Conservation (phyloP, 2,888 invertebrate species). For the Parelbella ahira region DNA sequence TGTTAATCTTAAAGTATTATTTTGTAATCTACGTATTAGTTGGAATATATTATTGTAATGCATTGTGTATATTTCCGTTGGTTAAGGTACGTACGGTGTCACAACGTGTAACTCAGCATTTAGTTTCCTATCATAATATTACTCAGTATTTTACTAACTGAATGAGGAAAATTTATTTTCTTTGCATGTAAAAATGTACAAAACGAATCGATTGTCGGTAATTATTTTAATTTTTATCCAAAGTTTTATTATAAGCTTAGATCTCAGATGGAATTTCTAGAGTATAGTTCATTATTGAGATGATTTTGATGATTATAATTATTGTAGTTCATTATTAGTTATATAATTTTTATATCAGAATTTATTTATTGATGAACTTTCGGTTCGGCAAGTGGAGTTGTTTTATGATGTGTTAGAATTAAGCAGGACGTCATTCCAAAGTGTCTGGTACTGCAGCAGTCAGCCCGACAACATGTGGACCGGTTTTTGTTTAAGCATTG, state of each 20-base stretch:
- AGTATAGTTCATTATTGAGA: conserved; percentile 40
- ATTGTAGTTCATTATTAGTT: conserved; percentile 50
- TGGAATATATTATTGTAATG: conserved; percentile 32
- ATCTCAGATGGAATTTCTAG: conserved; percentile 74
- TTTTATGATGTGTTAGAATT: conserved; percentile 49
- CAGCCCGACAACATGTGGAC: conserved; percentile 51
- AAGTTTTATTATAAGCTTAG: conserved; percentile 78
- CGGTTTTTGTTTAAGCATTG: conserved; percentile 73
- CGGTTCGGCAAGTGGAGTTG: conserved; percentile 58
- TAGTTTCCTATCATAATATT: conserved; percentile 41
- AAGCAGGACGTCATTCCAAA: conserved; percentile 76
- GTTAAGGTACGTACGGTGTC: conserved; percentile 57
- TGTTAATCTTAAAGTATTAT: conserved; percentile 62
- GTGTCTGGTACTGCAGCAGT: conserved; percentile 53
- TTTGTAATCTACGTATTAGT: conserved; percentile 59
- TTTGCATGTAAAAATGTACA: conserved; percentile 75
- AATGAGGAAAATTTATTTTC: conserved; percentile 43
- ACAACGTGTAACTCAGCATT: conserved; percentile 55
- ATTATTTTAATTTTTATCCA: conserved; percentile 74
- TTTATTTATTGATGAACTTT: conserved; percentile 71
- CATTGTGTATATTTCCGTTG: conserved; percentile 40
- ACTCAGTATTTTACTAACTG: conserved; percentile 50
- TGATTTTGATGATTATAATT: conserved; percentile 25
- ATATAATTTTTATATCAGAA: conserved; percentile 66
- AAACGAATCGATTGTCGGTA: conserved; percentile 59